phyloP scores from a whole-genome alignment of 2,888 invertebrate species.

The Harpagoxenus sublaevis region DNA sequence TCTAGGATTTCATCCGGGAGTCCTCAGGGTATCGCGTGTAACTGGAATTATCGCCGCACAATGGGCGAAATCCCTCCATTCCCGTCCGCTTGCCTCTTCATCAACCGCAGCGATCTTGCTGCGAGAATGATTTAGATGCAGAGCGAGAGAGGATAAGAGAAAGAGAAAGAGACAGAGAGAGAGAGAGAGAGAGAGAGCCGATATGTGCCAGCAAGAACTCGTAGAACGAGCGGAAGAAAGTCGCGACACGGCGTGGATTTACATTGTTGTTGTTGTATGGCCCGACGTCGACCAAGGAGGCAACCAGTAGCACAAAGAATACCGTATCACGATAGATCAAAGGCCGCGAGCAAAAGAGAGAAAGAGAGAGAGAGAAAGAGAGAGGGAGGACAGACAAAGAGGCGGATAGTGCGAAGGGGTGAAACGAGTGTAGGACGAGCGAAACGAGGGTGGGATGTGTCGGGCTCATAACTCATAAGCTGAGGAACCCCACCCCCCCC shows the following conservation, averaged over 20 bases:
- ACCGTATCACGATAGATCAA: constrained; percentile 83
- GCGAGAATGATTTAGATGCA: constrained; percentile 62
- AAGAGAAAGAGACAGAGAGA: background rate
- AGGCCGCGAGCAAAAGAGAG: constrained; percentile 69
- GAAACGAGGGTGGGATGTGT: constrained; percentile 59
- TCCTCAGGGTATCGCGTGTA: constrained; percentile 77
- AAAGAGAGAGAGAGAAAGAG: constrained; percentile 40
- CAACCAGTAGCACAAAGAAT: constrained; percentile 78
- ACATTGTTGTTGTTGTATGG: constrained; percentile 72
- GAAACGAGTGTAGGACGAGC: constrained; percentile 46
- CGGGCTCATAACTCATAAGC: constrained; percentile 80
- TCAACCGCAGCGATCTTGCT: constrained; percentile 70
- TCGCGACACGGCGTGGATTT: constrained; percentile 38
- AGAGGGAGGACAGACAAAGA: constrained; percentile 50
- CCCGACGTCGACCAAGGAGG: constrained; percentile 47
- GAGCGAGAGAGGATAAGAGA: constrained; percentile 30
- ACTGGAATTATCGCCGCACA: constrained; percentile 85
- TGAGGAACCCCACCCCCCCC: constrained; percentile 78
- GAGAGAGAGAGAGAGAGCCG: constrained; percentile 16
- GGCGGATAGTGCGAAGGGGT: constrained; percentile 52
- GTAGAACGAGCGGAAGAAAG: constrained; percentile 31
- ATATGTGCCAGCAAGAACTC: constrained; percentile 30
- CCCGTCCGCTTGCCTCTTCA: constrained; percentile 64
- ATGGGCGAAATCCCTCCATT: constrained; percentile 75
- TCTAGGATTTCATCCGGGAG: constrained; percentile 84